Evolutionary conservation across 2,888 invertebrate species (phyloP).

Genomic region (Agrotis clavis): DNA sequence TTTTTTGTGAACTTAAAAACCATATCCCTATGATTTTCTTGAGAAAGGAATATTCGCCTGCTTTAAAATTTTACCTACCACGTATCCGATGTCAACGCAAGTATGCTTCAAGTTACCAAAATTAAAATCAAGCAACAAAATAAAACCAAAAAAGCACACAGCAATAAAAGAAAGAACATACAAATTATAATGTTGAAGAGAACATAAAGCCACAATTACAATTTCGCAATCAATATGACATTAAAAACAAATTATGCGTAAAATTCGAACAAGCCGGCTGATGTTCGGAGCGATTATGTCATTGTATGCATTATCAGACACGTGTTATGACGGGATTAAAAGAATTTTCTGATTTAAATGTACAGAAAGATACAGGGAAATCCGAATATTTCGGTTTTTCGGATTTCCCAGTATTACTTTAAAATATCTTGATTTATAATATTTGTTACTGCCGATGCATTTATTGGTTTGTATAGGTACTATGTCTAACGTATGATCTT

Average conservation of each 20-base stretch:
- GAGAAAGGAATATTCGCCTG: too few relatives aligned
- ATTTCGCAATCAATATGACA: constrained; percentile 50
- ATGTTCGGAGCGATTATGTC: constrained; percentile 45
- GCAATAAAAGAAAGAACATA: constrained; percentile 23
- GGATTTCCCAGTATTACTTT: background rate
- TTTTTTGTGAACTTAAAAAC: too few relatives aligned
- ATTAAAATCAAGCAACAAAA: background rate
- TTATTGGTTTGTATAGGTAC: too few relatives aligned
- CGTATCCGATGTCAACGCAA: too few relatives aligned
- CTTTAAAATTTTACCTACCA: too few relatives aligned
- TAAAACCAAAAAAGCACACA: constrained; percentile 7
- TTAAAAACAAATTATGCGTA: constrained; percentile 62
- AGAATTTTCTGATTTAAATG: constrained; percentile 9
- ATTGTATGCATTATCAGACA: constrained; percentile 31
- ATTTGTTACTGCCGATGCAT: too few relatives aligned
- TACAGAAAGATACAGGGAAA: too few relatives aligned
- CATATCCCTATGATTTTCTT: too few relatives aligned
- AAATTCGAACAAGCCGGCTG: constrained; percentile 33
- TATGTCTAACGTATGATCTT: background rate
- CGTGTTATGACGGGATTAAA: constrained; percentile 6
- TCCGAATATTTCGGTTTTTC: background rate
- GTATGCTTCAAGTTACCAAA: background rate
- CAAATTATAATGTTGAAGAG: constrained; percentile 44
- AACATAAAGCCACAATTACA: constrained; percentile 41
- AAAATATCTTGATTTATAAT: background rate